Evolutionary conservation across 2,888 invertebrate species (phyloP).

Genomic region (Ceratothoa steindachneri): DNA sequence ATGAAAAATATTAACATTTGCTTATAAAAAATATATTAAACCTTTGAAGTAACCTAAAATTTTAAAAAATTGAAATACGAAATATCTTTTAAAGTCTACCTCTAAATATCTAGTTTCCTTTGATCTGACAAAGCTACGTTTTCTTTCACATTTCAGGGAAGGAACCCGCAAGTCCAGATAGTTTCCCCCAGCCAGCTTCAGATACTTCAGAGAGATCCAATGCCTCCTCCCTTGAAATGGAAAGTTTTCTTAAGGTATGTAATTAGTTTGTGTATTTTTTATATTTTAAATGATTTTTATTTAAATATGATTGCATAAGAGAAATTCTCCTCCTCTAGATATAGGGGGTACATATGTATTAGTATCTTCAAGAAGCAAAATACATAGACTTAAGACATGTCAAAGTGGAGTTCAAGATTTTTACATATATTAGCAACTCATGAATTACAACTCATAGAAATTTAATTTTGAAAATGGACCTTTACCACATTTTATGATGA

Average conservation of each 20-base stretch:
- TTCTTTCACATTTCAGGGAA: slow-evolving; percentile 46
- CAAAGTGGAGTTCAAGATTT: too few relatives aligned
- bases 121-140: background rate
- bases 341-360: too few relatives aligned
- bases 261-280: background rate
- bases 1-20: too few relatives aligned
- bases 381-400: too few relatives aligned
- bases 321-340: too few relatives aligned
- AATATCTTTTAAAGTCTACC: background rate
- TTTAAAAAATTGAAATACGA: background rate
- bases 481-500: too few relatives aligned
- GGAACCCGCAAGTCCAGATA: slow-evolving; percentile 49
- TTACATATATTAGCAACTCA: too few relatives aligned
- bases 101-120: background rate
- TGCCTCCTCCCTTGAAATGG: slow-evolving; percentile 90
- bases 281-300: slow-evolving; percentile 23
- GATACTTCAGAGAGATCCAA: slow-evolving; percentile 61
- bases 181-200: slow-evolving; percentile 51
- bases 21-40: too few relatives aligned
- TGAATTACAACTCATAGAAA: too few relatives aligned
- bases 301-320: background rate
- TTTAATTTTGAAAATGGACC: too few relatives aligned
- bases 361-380: too few relatives aligned
- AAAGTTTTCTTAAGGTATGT: slow-evolving; percentile 77
- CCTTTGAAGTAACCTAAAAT: too few relatives aligned